Base-by-base conservation (phyloP, 2,113 vertebrate genomes). In the Podocnemis expansa region DNA sequence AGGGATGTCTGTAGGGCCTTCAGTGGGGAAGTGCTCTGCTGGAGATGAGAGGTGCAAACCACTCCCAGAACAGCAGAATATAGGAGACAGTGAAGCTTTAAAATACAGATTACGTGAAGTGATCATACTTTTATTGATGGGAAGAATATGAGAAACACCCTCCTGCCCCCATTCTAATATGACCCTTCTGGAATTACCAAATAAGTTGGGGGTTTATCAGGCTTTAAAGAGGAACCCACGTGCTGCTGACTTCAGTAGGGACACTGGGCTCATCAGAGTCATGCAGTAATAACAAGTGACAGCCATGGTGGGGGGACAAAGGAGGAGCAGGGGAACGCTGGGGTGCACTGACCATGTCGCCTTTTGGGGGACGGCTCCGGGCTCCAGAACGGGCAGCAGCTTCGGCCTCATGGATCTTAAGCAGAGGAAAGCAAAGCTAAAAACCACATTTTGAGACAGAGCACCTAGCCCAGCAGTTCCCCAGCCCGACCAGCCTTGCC, bases 301-400 rank as follows among this genome's bases (percentile, higher is more conserved):
- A 63, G 31, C 14, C 29, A 34, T 9, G 31, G 60, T 58, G 56
- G 34, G 14, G 60, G 31, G 67, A 16, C 12, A 4, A 6, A 22
- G 73, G 41, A 41, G 11, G 43, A 14, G 29, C 13, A 5, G 24
- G 82, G 85, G 93, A 49, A 82, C 82, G 75, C 8, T 2, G n/a
- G 78, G 41, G 17, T n/a, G 43, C 94, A 95, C 97, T 94, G 82
- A 98, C 98, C 98, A 98, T 90, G 95, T 96, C 84, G 90, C 96
- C 94, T 97, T 96, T 96, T 94, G 97, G 31, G 99, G 99, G 70
- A 95, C 97, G 91, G 98, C 97, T 84, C 97, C 94, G 52, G 98
- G 98, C 10, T 99, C 98, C 88, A 99, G 98, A 41, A 98, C 94
- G 45, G 98, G 98, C 52, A 99, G 97, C 76, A 25, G 24, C 73